phyloP scores from a whole-genome alignment of 1,140 invertebrate genomes.

The Caenorhabditis elegans region WBcel235 BX284603.4:9225501-9226000 shows the following conservation, averaged over 20 bases:
- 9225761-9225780: constrained; percentile 95
- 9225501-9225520: neutral
- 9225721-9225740: constrained; percentile 89
- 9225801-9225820: constrained; percentile 97
- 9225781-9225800: constrained; percentile 94
- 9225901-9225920: constrained; percentile 96
- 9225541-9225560: constrained; percentile 33
- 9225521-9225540: constrained; percentile 47
- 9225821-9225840: constrained; percentile 92
- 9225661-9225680: constrained; percentile 98
- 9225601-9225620: constrained; percentile 84
- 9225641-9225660: constrained; percentile 93
- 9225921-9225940: constrained; percentile 86
- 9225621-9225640: constrained; percentile 95
- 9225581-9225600: neutral
- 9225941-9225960: constrained; percentile 91
- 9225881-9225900: constrained; percentile 83
- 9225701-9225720: constrained; percentile 91
- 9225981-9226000: constrained; percentile 90
- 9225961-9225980: constrained; percentile 79
- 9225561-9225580: neutral
- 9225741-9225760: constrained; percentile 97
- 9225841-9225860: constrained; percentile 83
- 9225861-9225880: constrained; percentile 92
- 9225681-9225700: constrained; percentile 97